Evolutionary conservation across 2,888 invertebrate species (phyloP).

Genomic region (Drosophila kanekoi): DNA sequence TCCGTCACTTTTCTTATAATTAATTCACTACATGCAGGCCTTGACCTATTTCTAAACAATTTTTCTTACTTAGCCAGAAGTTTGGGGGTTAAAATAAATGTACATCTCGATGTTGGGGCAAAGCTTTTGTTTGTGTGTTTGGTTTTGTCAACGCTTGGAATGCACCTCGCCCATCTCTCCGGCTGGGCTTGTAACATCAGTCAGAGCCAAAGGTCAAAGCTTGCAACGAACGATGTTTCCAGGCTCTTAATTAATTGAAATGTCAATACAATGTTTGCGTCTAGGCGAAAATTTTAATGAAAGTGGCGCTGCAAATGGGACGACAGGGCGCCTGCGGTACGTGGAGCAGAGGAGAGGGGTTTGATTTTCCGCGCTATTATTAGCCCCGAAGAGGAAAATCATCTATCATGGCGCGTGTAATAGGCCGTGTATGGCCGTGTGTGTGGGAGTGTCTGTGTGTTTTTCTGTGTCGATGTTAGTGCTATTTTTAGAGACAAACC

Average conservation of each 20-base stretch:
- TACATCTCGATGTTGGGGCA: background rate
- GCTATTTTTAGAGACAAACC: conserved; percentile 52
- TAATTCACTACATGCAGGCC: conserved; percentile 3
- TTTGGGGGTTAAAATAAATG: conserved; percentile 3
- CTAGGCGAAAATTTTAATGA: conserved; percentile 47
- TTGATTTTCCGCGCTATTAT: conserved; percentile 33
- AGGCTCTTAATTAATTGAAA: conserved; percentile 75
- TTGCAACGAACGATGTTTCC: conserved; percentile 33
- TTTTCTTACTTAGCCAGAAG: background rate
- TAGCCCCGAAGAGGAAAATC: conserved; percentile 50
- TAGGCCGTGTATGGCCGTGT: conserved; percentile 13
- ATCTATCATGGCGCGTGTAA: conserved; percentile 53
- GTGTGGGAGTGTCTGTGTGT: background rate
- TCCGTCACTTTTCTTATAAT: conserved; percentile 1
- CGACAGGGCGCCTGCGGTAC: conserved; percentile 11
- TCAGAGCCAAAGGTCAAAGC: conserved; percentile 64
- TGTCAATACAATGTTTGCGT: conserved; percentile 72
- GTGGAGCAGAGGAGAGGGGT: background rate
- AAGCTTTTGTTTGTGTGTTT: background rate
- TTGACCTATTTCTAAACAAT: conserved; percentile 7
- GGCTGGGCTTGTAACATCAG: conserved; percentile 24
- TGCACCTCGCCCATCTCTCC: conserved; percentile 35
- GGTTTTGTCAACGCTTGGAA: conserved; percentile 4
- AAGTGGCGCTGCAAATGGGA: conserved; percentile 13
- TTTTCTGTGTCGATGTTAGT: background rate